A percentile compares a stretch with the other conserved stretches of the same genome.
Evolutionary conservation across 1,140 invertebrate species (phyloP).

Genomic region (Drosophila ironensis): DNA sequence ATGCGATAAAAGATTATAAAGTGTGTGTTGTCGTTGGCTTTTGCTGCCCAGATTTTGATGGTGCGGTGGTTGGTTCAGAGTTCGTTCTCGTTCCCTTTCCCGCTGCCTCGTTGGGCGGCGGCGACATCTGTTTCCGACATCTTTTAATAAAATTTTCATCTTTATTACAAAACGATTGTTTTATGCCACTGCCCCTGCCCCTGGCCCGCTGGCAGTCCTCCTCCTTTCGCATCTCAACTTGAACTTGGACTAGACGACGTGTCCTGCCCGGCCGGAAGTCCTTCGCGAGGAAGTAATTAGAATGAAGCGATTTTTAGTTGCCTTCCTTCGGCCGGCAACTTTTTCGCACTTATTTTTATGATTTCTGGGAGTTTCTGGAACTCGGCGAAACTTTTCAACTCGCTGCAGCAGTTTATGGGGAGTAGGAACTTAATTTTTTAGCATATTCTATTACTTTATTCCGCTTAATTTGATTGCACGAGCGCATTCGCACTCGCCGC

Average conservation of each 20-base stretch:
- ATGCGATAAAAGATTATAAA: conserved; percentile 82
- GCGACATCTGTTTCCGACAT: conserved; percentile 82
- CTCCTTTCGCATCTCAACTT: conserved; percentile 24
- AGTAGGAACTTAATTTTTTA: too few relatives aligned
- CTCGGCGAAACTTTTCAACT: too few relatives aligned
- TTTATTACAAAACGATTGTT: conserved; percentile 82
- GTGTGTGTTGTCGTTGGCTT: conserved; percentile 64
- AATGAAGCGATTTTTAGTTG: conserved; percentile 79
- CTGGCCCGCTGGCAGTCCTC: too few relatives aligned
- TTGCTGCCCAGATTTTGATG: conserved; percentile 37
- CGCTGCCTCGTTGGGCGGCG: conserved; percentile 20
- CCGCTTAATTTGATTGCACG: conserved; percentile 24
- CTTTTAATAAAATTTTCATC: conserved; percentile 83
- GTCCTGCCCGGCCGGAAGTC: conserved; percentile 56
- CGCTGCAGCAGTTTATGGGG: too few relatives aligned
- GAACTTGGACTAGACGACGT: conserved; percentile 59
- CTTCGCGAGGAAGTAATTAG: conserved; percentile 73
- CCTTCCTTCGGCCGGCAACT: conserved; percentile 3
- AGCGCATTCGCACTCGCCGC: not conserved
- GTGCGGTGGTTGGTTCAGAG: conserved; percentile 16
- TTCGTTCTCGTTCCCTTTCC: conserved; percentile 22
- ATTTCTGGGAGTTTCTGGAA: conserved; percentile 59
- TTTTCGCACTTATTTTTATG: conserved; percentile 13
- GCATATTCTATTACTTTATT: conserved; percentile 47
- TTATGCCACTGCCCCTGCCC: conserved; percentile 50